phyloP scores from a whole-genome alignment of 2,797 vertebrate genomes.

The Crocidura indochinensis region DNA sequence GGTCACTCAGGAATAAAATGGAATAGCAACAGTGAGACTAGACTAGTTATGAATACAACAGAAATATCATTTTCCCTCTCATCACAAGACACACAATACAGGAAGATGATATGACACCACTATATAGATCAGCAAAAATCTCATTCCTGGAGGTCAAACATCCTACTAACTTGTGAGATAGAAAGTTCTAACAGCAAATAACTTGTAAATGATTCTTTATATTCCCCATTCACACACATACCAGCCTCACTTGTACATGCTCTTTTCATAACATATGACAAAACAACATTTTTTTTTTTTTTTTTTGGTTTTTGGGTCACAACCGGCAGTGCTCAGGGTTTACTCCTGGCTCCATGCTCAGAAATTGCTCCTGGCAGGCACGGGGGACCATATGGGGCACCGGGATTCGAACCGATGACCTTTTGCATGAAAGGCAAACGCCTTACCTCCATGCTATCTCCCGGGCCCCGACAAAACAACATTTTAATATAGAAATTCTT shows the following conservation, averaged over 20 bases:
- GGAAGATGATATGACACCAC: neutral
- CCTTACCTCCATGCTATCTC: too few species aligned
- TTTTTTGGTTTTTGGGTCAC: too few species aligned
- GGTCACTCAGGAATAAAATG: neutral
- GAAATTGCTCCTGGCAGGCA: too few species aligned
- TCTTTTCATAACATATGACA: neutral
- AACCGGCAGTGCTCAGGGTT: too few species aligned
- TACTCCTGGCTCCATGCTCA: too few species aligned
- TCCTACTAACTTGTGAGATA: neutral
- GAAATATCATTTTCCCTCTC: constrained; percentile 30
- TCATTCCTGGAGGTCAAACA: neutral
- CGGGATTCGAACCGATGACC: too few species aligned
- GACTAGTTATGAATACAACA: neutral
- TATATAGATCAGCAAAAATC: neutral
- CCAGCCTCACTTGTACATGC: neutral
- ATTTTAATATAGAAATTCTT: neutral
- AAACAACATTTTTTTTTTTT: neutral
- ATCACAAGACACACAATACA: neutral
- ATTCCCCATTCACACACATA: too few species aligned
- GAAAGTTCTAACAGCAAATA: neutral
- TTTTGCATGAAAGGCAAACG: too few species aligned
- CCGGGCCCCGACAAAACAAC: neutral
- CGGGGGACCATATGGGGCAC: too few species aligned
- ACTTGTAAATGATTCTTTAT: neutral
- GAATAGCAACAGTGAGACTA: neutral